phyloP scores from a whole-genome alignment of 2,888 invertebrate species.

The Troides oblongomaculatus region DNA sequence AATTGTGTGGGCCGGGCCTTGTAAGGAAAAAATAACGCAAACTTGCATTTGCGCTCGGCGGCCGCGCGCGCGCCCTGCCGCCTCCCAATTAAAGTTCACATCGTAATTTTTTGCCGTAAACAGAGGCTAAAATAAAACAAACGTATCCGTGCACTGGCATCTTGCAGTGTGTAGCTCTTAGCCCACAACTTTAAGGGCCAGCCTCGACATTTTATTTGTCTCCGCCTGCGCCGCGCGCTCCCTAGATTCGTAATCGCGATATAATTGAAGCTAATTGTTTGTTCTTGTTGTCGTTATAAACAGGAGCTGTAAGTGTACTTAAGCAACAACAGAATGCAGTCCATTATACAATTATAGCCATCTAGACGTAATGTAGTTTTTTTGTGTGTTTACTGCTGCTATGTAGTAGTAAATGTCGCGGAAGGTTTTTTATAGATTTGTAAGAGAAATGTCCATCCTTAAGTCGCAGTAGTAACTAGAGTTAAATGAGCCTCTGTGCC shows the following conservation, averaged over 20 bases:
- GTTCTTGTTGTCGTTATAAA: conserved; percentile 33
- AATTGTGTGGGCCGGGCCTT: conserved; percentile 40
- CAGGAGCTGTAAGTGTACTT: conserved; percentile 32
- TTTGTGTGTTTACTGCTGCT: too few species aligned
- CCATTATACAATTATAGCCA: not conserved
- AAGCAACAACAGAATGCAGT: conserved; percentile 28
- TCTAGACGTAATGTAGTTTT: too few species aligned
- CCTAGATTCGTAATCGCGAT: conserved; percentile 34
- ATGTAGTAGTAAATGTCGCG: too few species aligned
- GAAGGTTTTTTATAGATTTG: too few species aligned
- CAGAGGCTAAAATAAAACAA: conserved; percentile 27
- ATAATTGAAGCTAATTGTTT: conserved; percentile 36
- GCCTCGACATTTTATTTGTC: conserved; percentile 19
- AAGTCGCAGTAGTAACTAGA: too few species aligned
- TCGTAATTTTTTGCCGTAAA: not conserved
- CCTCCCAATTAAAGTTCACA: conserved; percentile 10
- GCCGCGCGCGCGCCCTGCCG: conserved; percentile 26
- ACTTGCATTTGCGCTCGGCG: conserved; percentile 31
- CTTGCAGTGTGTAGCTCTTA: conserved; percentile 20
- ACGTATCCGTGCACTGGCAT: conserved; percentile 8
- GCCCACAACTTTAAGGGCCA: conserved; percentile 21
- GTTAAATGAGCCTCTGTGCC: too few species aligned
- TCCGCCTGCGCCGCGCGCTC: not conserved
- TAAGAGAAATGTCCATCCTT: too few species aligned
- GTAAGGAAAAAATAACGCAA: conserved; percentile 37